These are phyloP conservation scores for Plagodis dolabraria DNA, from an alignment of 2,888 invertebrate species.

Conservation along the genomic window DNA sequence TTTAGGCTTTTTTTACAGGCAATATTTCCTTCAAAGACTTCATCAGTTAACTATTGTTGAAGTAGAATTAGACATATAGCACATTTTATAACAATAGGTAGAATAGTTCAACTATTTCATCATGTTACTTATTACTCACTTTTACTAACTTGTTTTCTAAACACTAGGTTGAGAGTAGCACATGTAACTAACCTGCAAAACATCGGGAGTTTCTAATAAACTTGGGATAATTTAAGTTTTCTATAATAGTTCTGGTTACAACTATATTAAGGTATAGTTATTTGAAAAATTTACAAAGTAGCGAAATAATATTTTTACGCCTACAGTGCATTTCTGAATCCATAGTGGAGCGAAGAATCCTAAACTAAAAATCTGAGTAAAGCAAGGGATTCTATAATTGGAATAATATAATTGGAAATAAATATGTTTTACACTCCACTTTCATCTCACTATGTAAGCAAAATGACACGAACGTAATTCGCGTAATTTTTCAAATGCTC, in stretches of 20 bases:
- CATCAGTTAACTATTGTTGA: slow-evolving; percentile 29
- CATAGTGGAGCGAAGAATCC: too few species aligned
- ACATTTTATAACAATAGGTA: slow-evolving; percentile 23
- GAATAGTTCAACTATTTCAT: slow-evolving; percentile 3
- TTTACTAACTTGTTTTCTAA: slow-evolving; percentile 26
- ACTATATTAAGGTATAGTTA: slow-evolving; percentile 23
- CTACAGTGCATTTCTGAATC: too few species aligned
- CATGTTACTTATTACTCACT: slow-evolving; percentile 1
- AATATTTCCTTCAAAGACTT: slow-evolving; percentile 23
- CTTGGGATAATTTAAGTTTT: too few species aligned
- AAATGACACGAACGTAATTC: too few species aligned
- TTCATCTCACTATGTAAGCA: too few species aligned
- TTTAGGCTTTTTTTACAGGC: slow-evolving; percentile 21
- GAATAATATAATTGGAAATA: too few species aligned
- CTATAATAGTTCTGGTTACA: not conserved
- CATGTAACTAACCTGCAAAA: slow-evolving; percentile 32
- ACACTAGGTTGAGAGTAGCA: slow-evolving; percentile 35
- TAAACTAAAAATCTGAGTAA: too few species aligned
- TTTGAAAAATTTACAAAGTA: too few species aligned
- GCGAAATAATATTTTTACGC: too few species aligned
- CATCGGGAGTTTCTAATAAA: not conserved
- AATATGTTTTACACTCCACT: too few species aligned
- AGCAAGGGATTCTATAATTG: too few species aligned
- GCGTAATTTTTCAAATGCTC: too few species aligned
- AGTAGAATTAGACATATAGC: slow-evolving; percentile 23